Base-by-base conservation (phyloP, 2,113 vertebrate species). In the Phyllostomus discolor region DNA sequence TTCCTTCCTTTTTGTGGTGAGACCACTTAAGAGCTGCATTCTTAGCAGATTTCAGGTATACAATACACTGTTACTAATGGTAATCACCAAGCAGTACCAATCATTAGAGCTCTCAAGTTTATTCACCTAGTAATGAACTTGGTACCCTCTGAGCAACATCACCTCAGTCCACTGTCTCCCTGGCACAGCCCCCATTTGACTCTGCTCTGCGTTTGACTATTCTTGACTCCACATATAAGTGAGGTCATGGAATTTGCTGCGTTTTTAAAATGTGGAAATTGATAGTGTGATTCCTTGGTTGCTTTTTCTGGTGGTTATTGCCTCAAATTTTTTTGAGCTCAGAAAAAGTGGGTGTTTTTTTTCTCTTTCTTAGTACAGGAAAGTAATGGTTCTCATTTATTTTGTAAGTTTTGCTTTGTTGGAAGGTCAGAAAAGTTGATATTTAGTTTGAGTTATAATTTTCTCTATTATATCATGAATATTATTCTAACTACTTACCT, bases 191-290 rank as follows among this genome's bases (percentile, higher is more conserved):
- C 41, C 64, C 54, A 43, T 88, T 94, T 66, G 72, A 38, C 26
- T 88, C 52, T 79, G 73, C 69, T 73, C 52, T 64, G 43, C 81
- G n/a, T 94, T 50, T 26, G 52, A 81, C 92, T 64, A 9, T 82
- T 64, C 73, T 64, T 52, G 43, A 82, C 7, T 73, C 15, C 41
- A 82, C 67, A 62, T 72, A 20, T 64, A 94, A 52, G 57, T 81
- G 85, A 73, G 54, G 41, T 69, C 19, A 57, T 70, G 82, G 82
- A 46, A 59, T 79, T 86, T 87, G 75, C 59, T 91, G 17, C 50
- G 35, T 92, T 95, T 94, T 95, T 80, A 75, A 92, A 95, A 59
- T 90, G 14, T 89, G 43, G 69, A 91, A 80, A 84, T 92, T 92
- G 11, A 62, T 70, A 76, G 11, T 91, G 7, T 80, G 14, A 70